Conservation (phyloP, 2,113 vertebrate genomes). For the Loxodonta africana region DNA sequence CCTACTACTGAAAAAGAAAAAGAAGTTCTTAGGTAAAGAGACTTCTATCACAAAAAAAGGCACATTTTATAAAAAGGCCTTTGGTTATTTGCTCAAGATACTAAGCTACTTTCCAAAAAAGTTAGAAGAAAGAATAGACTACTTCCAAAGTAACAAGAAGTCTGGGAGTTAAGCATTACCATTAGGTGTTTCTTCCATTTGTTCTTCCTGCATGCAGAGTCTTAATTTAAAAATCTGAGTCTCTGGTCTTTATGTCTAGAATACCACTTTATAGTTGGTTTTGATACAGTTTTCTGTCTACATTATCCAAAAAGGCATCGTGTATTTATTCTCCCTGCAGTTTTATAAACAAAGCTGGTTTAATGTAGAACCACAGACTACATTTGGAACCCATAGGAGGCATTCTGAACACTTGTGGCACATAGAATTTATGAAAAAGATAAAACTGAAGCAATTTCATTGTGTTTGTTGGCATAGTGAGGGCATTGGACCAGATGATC, state of each 20-base stretch:
- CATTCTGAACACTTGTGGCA: not conserved
- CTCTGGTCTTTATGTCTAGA: not conserved
- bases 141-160: not conserved
- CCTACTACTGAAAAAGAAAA: not conserved
- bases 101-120: constrained; percentile 3
- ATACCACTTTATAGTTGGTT: not conserved
- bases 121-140: not conserved
- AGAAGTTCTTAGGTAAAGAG: constrained; percentile 8
- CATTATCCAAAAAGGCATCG: not conserved
- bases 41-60: not conserved
- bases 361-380: not conserved
- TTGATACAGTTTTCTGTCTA: constrained; percentile 3
- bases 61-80: not conserved
- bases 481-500: constrained; percentile 16
- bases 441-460: constrained; percentile 54
- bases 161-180: not conserved
- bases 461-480: constrained; percentile 35
- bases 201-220: not conserved
- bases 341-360: constrained; percentile 48
- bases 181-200: not conserved
- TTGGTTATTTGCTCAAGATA: not conserved
- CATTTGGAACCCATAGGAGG: not conserved
- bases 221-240: constrained; percentile 9
- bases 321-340: not conserved
- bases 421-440: constrained; percentile 43